Evolutionary conservation across 2,797 vertebrate species (phyloP), one percentile per base, ranked within the genome.

Genomic region (Pagetopsis macropterus): DNA sequence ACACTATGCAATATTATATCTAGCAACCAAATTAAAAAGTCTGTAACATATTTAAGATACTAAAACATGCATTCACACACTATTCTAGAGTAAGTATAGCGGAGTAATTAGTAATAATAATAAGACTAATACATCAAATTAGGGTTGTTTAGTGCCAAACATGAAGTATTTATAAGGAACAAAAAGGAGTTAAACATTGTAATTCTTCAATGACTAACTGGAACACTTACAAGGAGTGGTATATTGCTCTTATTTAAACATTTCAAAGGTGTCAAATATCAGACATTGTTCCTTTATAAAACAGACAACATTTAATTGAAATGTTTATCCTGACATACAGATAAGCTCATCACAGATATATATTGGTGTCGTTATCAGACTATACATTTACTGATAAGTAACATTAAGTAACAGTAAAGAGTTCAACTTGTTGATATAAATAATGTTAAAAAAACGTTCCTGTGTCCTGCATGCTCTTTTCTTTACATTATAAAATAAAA

Each of bases 1-100:
- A 15, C 15, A 72, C 5, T 15, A 14, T 21, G 23, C 17, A 68
- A 65, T 59, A 71, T 63, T 16, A 60, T 62, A 72, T 49, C 21
- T 31, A 27, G 21, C 37, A 58, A 51, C 49, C 7, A 21, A 64
- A 44, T 51, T n/a, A 46, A 71, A 63, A 62, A 21, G 41, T 33
- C 15, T 66, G 48, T 9, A 50, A 19, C 14, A 70, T 31, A 27
- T 41, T 37, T 37, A 9, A 37, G 8, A 37, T 37, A 37, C 33
- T 37, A 37, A 37, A 37, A 37, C 33, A 37, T 37, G 33, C 8
- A 37, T 37, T 37, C 33, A 37, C 33, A 37, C 33, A 37, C 33
- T 37, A 37, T 37, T 37, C 33, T 37, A 37, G 8, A 37, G 33
- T 37, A 7, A 37, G 8, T 37, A 37, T 9, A 37, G 33, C 8